Evolutionary conservation across 2,888 invertebrate species (phyloP), one percentile per base, ranked within the genome.

Genomic region (Lottia scabra): DNA sequence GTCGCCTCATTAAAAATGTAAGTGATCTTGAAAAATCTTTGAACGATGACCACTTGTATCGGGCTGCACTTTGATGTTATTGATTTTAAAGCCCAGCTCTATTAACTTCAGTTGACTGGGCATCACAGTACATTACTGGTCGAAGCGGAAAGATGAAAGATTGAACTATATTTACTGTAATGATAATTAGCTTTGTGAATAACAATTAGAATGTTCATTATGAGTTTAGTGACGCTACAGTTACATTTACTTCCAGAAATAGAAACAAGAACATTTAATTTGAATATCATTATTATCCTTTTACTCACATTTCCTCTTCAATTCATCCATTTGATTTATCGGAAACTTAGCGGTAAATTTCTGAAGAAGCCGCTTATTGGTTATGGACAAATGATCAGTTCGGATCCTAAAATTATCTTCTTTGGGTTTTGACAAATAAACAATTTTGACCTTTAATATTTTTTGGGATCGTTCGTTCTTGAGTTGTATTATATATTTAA

Each of bases 1-100:
- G 56, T 23, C 56, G 56, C 56, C 56, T 56, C 56, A 56, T 56
- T 56, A 56, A 56, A 56, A 56, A 56, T 56, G 56, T 56, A 56
- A 56, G 56, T 56, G 56, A 56, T 56, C 56, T 56, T 56, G 56
- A 56, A 23, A 56, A 12, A 23, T 56, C 56, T 56, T 56, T 56
- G 23, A 23, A 56, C 56, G 56, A 23, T 56, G 56, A 56, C 56
- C 56, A 56, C 23, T 56, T 56, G 23, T 19, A 56, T 23, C 19
- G 19, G 56, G 19, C 56, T 23, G 23, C 23, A 23, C 56, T 56
- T 56, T 56, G 56, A 56, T 56, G 19, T 56, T 56, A 56, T 56
- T 56, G 56, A 56, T 56, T 56, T 56, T 56, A 23, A 56, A 19
- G 56, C 23, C 56, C 19, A 8, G 19, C 19, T 23, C 56, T 56